Evolutionary conservation across 2,113 vertebrate genomes (phyloP).

Genomic region (Pseudopodoces humilis): DNA sequence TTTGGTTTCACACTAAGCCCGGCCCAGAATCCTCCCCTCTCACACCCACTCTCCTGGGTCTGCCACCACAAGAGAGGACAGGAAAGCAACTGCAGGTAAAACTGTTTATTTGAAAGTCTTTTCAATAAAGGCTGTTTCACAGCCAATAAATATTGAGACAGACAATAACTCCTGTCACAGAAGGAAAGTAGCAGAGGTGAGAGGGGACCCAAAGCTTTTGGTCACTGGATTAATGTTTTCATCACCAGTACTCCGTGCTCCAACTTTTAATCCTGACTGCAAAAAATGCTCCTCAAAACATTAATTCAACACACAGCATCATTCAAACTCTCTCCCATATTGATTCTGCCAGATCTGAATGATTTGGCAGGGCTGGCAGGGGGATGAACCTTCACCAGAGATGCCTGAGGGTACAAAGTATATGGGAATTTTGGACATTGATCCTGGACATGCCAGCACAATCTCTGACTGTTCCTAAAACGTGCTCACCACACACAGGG

Average conservation of each 20-base stretch:
- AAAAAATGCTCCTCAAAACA: neutral
- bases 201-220: neutral
- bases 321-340: neutral
- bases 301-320: neutral
- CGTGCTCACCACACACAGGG: neutral
- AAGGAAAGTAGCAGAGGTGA: neutral
- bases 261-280: neutral
- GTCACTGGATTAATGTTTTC: neutral
- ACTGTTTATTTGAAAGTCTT: neutral
- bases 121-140: neutral
- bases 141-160: neutral
- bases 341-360: neutral
- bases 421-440: neutral
- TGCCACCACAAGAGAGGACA: neutral
- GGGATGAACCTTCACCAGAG: neutral
- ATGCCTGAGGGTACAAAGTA: neutral
- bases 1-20: neutral
- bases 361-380: neutral
- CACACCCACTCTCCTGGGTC: neutral
- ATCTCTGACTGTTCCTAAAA: neutral
- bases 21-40: neutral
- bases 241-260: neutral
- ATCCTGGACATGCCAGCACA: neutral
- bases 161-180: neutral
- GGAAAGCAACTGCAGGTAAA: neutral